These are phyloP conservation scores for Forbesichthys papilliferus DNA, from an alignment of 2,113 vertebrate genomes.

Conservation along the genomic window DNA sequence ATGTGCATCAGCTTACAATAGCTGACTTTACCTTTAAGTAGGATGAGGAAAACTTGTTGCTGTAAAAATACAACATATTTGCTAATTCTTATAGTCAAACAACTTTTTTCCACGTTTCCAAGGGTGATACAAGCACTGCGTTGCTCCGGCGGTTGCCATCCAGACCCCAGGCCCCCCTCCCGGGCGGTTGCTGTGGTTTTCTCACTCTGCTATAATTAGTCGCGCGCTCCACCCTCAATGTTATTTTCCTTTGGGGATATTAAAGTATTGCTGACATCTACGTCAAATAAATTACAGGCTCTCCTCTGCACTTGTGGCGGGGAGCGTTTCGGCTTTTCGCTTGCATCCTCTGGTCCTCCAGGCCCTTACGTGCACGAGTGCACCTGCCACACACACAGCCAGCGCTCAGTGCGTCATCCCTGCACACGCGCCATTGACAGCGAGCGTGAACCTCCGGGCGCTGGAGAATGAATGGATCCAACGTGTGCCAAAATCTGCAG, in stretches of 20 bases:
- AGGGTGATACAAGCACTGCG: slow-evolving; percentile 7
- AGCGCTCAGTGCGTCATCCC: not conserved
- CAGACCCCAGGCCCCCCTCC: slow-evolving; percentile 39
- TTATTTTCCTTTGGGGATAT: slow-evolving; percentile 57
- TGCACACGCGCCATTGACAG: no score
- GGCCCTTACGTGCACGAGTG: slow-evolving; percentile 5
- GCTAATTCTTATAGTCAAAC: no score
- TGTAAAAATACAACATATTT: no score
- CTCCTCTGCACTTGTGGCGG: slow-evolving; percentile 45
- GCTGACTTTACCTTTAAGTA: no score
- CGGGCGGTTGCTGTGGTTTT: slow-evolving; percentile 54
- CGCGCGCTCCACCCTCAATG: slow-evolving; percentile 55
- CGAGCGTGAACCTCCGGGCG: no score
- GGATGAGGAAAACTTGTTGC: no score
- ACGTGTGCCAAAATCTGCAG: no score
- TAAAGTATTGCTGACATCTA: slow-evolving; percentile 65
- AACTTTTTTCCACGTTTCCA: no score
- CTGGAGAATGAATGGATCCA: no score
- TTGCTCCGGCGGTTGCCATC: slow-evolving; percentile 23
- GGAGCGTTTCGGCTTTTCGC: slow-evolving; percentile 19
- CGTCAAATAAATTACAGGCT: slow-evolving; percentile 64
- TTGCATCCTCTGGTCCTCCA: slow-evolving; percentile 12
- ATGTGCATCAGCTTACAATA: no score
- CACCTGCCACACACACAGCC: slow-evolving; percentile 25
- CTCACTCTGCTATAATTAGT: slow-evolving; percentile 69